Evolutionary conservation across 2,113 vertebrate species (phyloP).

Genomic region (Oncorhynchus tshawytscha): DNA sequence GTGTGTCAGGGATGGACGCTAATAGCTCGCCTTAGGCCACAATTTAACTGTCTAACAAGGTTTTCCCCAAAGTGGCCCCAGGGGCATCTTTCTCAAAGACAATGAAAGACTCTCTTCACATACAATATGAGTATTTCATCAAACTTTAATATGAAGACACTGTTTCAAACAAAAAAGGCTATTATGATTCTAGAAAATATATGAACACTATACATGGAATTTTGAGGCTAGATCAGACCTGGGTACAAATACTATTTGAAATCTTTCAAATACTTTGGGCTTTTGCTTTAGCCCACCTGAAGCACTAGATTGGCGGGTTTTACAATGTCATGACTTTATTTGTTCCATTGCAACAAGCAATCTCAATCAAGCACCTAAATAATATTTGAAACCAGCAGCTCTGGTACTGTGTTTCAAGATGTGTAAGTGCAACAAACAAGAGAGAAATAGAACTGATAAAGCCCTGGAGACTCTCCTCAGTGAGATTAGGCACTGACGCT

Average conservation of each 20-base stretch:
- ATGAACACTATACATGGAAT: neutral
- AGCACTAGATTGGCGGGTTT: neutral
- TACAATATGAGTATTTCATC: slow-evolving; percentile 3
- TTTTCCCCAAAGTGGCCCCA: slow-evolving; percentile 79
- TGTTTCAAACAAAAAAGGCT: neutral
- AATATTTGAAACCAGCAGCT: too few species aligned
- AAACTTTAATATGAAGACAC: too few species aligned
- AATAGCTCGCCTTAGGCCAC: slow-evolving; percentile 79
- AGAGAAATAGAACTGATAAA: slow-evolving; percentile 5
- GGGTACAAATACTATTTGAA: too few species aligned
- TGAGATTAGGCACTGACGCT: slow-evolving; percentile 62
- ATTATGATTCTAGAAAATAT: neutral
- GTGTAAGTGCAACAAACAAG: slow-evolving; percentile 29
- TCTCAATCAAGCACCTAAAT: neutral
- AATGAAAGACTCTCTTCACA: slow-evolving; percentile 61
- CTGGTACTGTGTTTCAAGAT: slow-evolving; percentile 20
- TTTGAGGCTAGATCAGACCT: too few species aligned
- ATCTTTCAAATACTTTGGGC: too few species aligned
- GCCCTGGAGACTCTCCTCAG: slow-evolving; percentile 49
- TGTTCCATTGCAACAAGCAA: too few species aligned
- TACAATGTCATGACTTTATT: too few species aligned
- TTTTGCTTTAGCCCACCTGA: too few species aligned
- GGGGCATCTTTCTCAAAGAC: slow-evolving; percentile 70
- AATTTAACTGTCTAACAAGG: slow-evolving; percentile 81
- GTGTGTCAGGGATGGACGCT: slow-evolving; percentile 15